Base-by-base conservation (phyloP, 2,113 vertebrate genomes). In the Plestiodon gilberti region DNA sequence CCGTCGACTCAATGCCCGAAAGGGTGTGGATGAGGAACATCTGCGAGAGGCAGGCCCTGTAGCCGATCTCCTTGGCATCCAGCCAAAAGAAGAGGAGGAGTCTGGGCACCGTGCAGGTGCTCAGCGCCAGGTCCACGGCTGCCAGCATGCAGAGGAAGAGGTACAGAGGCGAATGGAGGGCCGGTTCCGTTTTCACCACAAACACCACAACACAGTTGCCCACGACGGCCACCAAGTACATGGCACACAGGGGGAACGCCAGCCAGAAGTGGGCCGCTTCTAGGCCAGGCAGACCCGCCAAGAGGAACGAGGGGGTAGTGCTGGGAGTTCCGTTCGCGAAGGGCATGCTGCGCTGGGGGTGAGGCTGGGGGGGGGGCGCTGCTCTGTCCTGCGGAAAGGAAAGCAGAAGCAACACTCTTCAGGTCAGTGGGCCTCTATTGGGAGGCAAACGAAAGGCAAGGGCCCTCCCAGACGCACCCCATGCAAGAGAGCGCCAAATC, bases 1-100 rank as follows among this genome's bases (percentile, higher is more conserved):
- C 35, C 33, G 91, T 80, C 14, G 95, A 95, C 84, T 95, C 90
- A 57, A 86, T 78, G 13, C 11, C 92, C 0, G 94, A 91, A 13
- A 95, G 89, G 85, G 81, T 90, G 57, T 95, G 94, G 81, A 95
- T 94, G 91, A 95, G 92, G 78, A 94, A 95, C 55, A 95, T 18
- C 85, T 95, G 95, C 17, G 43, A 55, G 14, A 95, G 87, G 78
- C 94, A 95, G 23, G 86, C 90, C 22, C 81, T 69, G 2, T 84
- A 94, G 88, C 91, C 90, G 17, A 95, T 95, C 70, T 91, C 77
- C 48, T 25, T 89, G 78, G 90, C 88, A 3, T 85, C 84, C 65
- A 93, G 85, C 92, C 94, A 95, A 61, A 95, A 90, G 65, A 94
- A 84, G 69, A 88, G 92, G 4, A 95, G 85, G 9, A 88, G 83